Conservation (phyloP, 2,113 vertebrate species). For the Petromus typicus region DNA sequence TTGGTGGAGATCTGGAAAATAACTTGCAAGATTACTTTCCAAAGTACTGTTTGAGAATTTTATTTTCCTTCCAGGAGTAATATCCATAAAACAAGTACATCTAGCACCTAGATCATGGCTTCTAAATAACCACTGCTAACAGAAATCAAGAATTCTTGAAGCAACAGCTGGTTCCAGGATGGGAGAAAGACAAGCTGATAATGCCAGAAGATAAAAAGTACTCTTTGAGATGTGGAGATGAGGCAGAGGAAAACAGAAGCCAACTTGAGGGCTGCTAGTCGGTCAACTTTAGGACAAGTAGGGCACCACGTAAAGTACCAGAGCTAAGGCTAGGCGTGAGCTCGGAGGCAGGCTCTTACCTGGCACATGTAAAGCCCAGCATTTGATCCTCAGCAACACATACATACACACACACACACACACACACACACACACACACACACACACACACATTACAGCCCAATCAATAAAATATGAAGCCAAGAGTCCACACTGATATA, state of each 20-base stretch:
- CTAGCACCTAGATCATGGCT: background rate
- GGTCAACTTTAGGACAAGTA: background rate
- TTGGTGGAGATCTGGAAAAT: background rate
- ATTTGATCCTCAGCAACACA: background rate
- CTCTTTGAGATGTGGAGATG: background rate
- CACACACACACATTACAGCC: background rate
- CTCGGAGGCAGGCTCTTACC: background rate
- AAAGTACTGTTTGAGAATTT: background rate
- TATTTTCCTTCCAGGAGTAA: constrained; percentile 2
- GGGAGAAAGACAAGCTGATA: background rate
- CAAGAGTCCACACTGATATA: background rate
- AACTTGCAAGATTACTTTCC: background rate
- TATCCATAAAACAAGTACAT: background rate
- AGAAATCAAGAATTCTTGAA: background rate
- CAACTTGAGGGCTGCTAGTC: background rate
- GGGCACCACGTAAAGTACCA: background rate
- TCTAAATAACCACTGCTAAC: background rate
- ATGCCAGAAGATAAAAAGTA: background rate
- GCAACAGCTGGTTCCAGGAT: background rate
- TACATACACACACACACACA: background rate
- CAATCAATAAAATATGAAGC: background rate
- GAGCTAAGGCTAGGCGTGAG: background rate
- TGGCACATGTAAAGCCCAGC: background rate
- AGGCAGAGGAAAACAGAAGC: background rate
- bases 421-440: background rate